These are phyloP conservation scores for Dasypolia templi DNA, from an alignment of 2,888 invertebrate species.

Conservation along the genomic window DNA sequence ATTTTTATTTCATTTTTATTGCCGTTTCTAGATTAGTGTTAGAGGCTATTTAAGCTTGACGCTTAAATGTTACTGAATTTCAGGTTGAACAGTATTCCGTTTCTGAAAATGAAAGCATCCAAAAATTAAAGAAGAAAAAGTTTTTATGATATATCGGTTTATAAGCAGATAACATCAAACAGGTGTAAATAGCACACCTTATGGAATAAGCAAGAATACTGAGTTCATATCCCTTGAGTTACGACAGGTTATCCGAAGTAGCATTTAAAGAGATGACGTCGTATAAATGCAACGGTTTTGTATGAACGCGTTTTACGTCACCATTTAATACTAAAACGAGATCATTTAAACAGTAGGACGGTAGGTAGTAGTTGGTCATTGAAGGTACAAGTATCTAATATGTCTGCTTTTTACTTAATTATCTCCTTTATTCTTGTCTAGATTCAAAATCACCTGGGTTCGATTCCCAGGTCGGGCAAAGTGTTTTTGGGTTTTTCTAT, in stretches of 20 bases:
- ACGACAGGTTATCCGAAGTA: constrained; percentile 43
- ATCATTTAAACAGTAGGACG: not conserved
- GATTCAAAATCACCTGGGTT: constrained; percentile 2
- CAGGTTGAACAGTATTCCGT: not conserved
- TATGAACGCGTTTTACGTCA: not conserved
- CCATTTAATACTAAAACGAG: not conserved
- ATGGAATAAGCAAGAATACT: constrained; percentile 36
- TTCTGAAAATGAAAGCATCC: not conserved
- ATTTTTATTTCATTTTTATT: too few species aligned
- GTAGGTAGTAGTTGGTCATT: not conserved
- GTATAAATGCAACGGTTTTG: constrained; percentile 26
- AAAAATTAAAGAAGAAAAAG: not conserved
- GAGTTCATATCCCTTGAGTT: constrained; percentile 37
- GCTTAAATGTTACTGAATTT: not conserved
- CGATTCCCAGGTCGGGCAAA: too few species aligned
- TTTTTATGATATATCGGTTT: not conserved
- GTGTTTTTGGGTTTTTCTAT: too few species aligned
- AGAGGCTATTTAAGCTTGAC: not conserved
- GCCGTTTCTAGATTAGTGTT: not conserved
- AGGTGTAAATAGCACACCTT: constrained; percentile 21
- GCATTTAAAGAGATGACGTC: constrained; percentile 27
- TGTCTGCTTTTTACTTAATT: not conserved
- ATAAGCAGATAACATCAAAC: constrained; percentile 29
- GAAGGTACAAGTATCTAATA: not conserved
- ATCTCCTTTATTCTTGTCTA: not conserved